Base-by-base conservation (phyloP, 2,888 invertebrate genomes). In the Drosophila setosimentum region DNA sequence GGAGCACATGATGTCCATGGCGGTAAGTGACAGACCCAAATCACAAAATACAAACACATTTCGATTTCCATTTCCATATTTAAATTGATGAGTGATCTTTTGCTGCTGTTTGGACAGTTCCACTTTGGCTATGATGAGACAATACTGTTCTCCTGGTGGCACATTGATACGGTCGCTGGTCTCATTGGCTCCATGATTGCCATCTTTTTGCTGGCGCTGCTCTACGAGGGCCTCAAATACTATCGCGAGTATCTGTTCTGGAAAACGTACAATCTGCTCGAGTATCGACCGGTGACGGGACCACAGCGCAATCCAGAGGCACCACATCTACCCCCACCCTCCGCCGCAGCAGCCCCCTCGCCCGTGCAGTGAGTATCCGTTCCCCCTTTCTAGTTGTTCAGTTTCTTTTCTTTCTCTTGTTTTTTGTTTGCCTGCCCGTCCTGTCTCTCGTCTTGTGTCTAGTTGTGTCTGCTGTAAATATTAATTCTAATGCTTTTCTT, bases 161-260 rank as follows among this genome's bases (percentile, higher is more conserved):
- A 95, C 87, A 96, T 97, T 64, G 94, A 95, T 40, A 95, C 96
- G 27, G 92, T 95, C 64, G 95, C 96, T 51, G 97, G 97, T 68
- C 95, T 99, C 85, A 93, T 99, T 68, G 97, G 97, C 50, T 98
- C 99, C 6, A 98, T 98, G 94, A 94, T 99, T 77, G 97, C 96
- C 53, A 97, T 99, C 89, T 97, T 99, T 92, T 94, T 98, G 76
- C 95, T 99, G 95, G 98, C 98, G 8, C 95, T 98, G 61, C 94
- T 98, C 32, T 99, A 99, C 93, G 99, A 99, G 94, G 99, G 98
- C 76, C 93, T 95, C 3, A 95, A 95, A 91, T 95, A 95, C 91
- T 95, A 95, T 91, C 94, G 95, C 85, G 97, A 97, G 94, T 96
- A 96, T 93, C 94, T 98, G 54, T 95, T 97, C 92, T 97, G 98